Base-by-base conservation (phyloP, 2,888 invertebrate genomes). In the Epinotia demarniana region DNA sequence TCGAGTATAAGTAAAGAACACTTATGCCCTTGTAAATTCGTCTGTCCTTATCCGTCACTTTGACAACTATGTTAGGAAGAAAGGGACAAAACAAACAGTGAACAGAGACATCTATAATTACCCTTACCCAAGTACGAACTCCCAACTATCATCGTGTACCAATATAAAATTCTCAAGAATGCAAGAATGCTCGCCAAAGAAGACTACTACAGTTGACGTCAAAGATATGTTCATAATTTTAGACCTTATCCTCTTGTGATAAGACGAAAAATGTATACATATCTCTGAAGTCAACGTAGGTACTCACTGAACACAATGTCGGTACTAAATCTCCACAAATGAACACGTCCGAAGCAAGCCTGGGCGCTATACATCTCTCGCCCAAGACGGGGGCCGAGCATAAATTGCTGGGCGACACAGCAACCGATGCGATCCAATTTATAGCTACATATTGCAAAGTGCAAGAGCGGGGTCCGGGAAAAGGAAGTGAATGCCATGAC, bases 371-470 rank as follows among this genome's bases (percentile, higher is more conserved):
- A 67, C 75, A 72, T 75, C 71, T 67, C 75, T 67, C 58, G 60
- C 33, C 55, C 55, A 18, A 49, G 55, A 66, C 67, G 46, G 27
- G 53, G 67, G 55, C 55, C 71, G 27, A 70, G 71, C 72, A 75
- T 75, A 75, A 75, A 75, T 75, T 72, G 55, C 27, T 23, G 55
- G 18, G 57, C 71, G 67, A 62, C 75, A 33, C 61, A 62, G 71
- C 72, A 75, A 72, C 61, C 61, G 67, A 75, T 66, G 66, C 46
- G 72, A 43, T 67, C 71, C 75, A 62, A 75, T 75, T 75, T 75
- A 75, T 75, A 71, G 66, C 46, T 55, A 67, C 67, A 66, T 60
- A 60, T 69, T 53, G 58, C 58, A 43, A 64, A 57, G 68, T 46
- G 49, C 39, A 39, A 9, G 39, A 39, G 39, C 55, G 57, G 39